Percentiles rank a stretch among this genome's conserved stretches.
phyloP scores from a whole-genome alignment of 2,888 invertebrate species.

The Gastracanthus pulcherrimus region DNA sequence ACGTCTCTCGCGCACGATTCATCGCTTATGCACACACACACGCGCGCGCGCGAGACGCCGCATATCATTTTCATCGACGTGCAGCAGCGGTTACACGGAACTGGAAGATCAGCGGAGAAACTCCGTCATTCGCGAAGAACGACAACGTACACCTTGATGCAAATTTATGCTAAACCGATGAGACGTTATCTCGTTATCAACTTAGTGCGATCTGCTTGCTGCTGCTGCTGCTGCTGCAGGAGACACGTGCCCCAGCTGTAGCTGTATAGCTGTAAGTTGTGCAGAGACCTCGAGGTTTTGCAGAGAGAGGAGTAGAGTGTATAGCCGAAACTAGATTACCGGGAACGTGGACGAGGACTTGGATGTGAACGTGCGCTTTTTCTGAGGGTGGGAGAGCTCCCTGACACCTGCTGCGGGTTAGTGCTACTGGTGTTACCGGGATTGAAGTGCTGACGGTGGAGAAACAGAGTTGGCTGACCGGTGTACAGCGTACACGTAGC shows the following conservation, averaged over 20 bases:
- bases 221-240: too few species aligned
- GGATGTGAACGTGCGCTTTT: neutral
- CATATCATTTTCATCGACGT: constrained; percentile 7
- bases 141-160: neutral
- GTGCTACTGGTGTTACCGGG: too few species aligned
- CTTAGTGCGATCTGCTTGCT: neutral
- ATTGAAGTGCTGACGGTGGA: too few species aligned
- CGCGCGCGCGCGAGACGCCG: neutral
- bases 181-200: constrained; percentile 35
- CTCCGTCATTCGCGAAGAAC: neutral
- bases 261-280: too few species aligned
- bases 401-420: constrained; percentile 8
- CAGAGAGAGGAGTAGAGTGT: neutral
- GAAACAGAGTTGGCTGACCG: too few species aligned
- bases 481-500: too few species aligned
- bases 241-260: neutral
- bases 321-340: neutral
- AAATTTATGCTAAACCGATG: constrained; percentile 48
- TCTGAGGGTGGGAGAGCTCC: too few species aligned
- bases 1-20: neutral
- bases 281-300: neutral
- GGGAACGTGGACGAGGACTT: neutral
- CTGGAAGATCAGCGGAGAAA: neutral
- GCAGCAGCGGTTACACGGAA: neutral
- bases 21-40: too few species aligned